Evolutionary conservation across 2,888 invertebrate species (phyloP).

Genomic region (Cancer borealis): DNA sequence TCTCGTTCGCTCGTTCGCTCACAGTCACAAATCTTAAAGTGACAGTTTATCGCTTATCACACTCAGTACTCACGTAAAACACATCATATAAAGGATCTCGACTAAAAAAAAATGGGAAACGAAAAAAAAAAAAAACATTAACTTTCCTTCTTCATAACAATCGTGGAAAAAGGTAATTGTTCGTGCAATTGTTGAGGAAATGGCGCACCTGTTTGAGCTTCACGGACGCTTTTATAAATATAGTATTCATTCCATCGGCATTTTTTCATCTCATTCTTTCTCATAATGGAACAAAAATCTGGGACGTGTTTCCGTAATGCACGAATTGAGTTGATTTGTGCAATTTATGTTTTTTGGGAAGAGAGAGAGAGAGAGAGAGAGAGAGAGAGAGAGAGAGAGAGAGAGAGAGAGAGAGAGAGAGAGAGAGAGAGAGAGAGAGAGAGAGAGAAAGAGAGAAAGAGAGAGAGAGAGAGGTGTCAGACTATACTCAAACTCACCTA

Average conservation of each 20-base stretch:
- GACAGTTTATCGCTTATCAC: not conserved
- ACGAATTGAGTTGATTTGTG: conserved; percentile 21
- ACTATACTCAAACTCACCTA: not conserved
- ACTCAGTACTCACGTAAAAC: not conserved
- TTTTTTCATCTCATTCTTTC: conserved; percentile 2
- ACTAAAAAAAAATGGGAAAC: not conserved
- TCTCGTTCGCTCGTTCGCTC: not conserved
- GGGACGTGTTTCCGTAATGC: conserved; percentile 23
- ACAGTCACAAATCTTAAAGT: not conserved
- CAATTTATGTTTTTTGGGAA: not conserved
- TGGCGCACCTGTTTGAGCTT: conserved; percentile 2
- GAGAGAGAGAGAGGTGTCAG: not conserved
- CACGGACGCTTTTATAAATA: conserved; percentile 2
- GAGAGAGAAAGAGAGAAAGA: not conserved
- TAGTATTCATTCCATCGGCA: not conserved
- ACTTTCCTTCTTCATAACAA: conserved; percentile 6
- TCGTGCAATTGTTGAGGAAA: not conserved
- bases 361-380: conserved; percentile 3
- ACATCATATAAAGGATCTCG: not conserved
- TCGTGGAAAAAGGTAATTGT: not conserved
- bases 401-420: conserved; percentile 25
- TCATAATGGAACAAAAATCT: not conserved
- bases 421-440: conserved; percentile 9
- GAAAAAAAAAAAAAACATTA: not conserved
- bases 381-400: conserved; percentile 15